Conservation (phyloP, 2,113 vertebrate species). For the Euleptes europaea region DNA sequence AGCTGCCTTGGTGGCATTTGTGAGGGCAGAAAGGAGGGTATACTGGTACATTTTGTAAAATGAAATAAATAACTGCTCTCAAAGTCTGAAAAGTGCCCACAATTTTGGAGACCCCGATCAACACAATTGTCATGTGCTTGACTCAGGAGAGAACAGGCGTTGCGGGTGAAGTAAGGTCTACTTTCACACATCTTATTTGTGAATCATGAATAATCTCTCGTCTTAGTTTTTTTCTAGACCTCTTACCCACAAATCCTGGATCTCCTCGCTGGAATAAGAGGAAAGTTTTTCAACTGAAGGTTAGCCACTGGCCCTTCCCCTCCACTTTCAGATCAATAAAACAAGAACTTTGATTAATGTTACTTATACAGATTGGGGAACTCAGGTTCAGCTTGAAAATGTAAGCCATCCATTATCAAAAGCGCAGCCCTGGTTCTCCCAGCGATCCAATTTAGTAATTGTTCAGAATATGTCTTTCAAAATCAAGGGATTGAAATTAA, state of each 20-base stretch:
- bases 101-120: no score
- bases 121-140: no score
- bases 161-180: no score
- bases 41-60: no score
- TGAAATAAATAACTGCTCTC: no score
- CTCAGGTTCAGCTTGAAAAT: background rate
- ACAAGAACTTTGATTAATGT: background rate
- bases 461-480: constrained; percentile 33
- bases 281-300: constrained; percentile 20
- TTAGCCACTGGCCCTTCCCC: background rate
- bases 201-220: background rate
- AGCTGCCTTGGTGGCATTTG: no score
- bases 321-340: constrained; percentile 3
- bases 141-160: no score
- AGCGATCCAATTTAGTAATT: constrained; percentile 34
- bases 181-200: no score
- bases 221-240: background rate
- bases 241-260: background rate
- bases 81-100: no score
- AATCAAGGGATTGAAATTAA: background rate
- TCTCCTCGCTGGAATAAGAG: background rate
- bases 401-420: constrained; percentile 26
- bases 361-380: constrained; percentile 13
- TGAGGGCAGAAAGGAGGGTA: no score
- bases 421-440: constrained; percentile 23